Conservation (phyloP, 2,888 invertebrate genomes). For the Drosophila kanekoi region DNA sequence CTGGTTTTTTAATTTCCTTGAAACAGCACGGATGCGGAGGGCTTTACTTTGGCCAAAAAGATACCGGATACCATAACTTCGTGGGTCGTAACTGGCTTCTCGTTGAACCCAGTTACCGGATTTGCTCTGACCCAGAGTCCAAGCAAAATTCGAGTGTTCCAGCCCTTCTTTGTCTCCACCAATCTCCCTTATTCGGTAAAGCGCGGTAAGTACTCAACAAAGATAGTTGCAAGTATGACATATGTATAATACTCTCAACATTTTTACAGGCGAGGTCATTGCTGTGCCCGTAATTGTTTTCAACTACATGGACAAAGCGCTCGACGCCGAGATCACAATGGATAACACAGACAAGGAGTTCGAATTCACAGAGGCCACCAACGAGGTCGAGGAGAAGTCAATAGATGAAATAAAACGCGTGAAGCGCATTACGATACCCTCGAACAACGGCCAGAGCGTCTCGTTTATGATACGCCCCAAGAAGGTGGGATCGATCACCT, state of each 20-base stretch:
- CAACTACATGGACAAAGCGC: slow-evolving; percentile 93
- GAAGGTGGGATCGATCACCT: slow-evolving; percentile 89
- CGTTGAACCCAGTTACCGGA: slow-evolving; percentile 90
- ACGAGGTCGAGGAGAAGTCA: slow-evolving; percentile 89
- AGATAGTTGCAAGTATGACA: background rate
- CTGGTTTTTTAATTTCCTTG: background rate
- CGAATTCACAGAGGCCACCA: slow-evolving; percentile 92
- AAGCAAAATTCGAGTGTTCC: slow-evolving; percentile 90
- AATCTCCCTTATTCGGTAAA: slow-evolving; percentile 96
- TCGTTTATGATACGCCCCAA: slow-evolving; percentile 94
- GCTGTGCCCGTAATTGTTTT: slow-evolving; percentile 94
- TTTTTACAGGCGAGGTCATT: slow-evolving; percentile 91
- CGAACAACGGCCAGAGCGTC: slow-evolving; percentile 91
- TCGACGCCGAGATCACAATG: slow-evolving; percentile 92
- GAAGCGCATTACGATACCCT: slow-evolving; percentile 87
- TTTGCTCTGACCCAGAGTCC: slow-evolving; percentile 90
- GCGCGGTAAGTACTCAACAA: slow-evolving; percentile 89
- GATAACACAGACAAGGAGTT: slow-evolving; percentile 92
- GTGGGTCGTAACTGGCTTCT: slow-evolving; percentile 94
- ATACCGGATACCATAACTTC: slow-evolving; percentile 94
- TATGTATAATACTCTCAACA: background rate
- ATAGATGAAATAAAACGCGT: slow-evolving; percentile 85
- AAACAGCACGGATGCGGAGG: slow-evolving; percentile 69
- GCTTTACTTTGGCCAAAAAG: slow-evolving; percentile 84
- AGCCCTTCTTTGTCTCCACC: slow-evolving; percentile 93